Evolutionary conservation across 2,113 vertebrate genomes (phyloP).

Genomic region (Grammomys dolichurus): DNA sequence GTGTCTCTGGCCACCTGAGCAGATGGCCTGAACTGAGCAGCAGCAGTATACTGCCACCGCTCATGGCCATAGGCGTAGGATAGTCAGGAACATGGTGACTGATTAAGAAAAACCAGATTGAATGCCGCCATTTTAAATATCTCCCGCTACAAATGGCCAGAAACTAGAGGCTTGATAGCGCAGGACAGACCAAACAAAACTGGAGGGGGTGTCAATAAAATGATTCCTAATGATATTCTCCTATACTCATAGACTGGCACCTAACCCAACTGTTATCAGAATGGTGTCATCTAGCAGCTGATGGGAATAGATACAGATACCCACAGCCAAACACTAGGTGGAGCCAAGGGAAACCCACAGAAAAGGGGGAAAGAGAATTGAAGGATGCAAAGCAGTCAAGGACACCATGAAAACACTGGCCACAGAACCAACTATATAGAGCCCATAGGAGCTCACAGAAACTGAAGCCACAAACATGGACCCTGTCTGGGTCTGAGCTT

Average conservation of each 20-base stretch:
- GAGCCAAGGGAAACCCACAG: not conserved
- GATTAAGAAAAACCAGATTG: no score
- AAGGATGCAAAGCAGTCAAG: not conserved
- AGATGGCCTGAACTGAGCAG: no score
- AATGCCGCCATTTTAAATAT: no score
- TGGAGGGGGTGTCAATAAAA: not conserved
- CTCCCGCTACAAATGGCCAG: not conserved
- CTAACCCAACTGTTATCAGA: not conserved
- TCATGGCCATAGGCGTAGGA: no score
- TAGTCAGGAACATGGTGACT: no score
- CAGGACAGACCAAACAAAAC: not conserved
- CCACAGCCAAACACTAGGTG: not conserved
- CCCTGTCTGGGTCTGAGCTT: not conserved
- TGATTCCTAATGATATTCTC: not conserved
- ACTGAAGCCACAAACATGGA: not conserved
- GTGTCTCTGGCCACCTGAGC: no score
- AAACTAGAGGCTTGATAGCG: not conserved
- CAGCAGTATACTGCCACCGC: no score
- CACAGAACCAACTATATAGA: not conserved
- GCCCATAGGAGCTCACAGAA: not conserved
- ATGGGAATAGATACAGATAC: not conserved
- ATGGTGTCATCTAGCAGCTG: not conserved
- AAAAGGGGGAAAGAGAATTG: not conserved
- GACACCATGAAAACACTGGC: not conserved
- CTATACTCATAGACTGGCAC: not conserved